Percentiles rank a stretch among this genome's conserved stretches.
phyloP scores from a whole-genome alignment of 2,113 vertebrate species.

The Oceanites oceanicus region DNA sequence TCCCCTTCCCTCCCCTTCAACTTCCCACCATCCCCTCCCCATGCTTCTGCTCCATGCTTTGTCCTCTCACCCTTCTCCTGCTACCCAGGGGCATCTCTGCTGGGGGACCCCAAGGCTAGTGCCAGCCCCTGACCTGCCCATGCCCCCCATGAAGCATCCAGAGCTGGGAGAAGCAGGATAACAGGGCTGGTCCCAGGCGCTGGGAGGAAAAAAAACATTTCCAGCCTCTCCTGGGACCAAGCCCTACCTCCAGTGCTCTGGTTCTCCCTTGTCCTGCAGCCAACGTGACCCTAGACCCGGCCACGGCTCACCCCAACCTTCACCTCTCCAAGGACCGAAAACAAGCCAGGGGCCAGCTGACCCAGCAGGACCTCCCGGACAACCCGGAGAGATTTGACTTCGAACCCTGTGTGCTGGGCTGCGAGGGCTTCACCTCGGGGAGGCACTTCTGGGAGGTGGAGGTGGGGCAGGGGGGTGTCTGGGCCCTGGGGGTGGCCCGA shows the following conservation, averaged over 20 bases:
- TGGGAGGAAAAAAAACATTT: neutral
- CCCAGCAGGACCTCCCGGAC: neutral
- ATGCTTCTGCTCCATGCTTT: neutral
- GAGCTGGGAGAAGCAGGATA: neutral
- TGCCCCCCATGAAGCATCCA: no score
- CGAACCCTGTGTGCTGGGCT: conserved; percentile 71
- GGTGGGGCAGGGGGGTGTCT: conserved; percentile 76
- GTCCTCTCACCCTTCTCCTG: neutral
- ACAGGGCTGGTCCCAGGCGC: neutral
- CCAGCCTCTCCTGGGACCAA: neutral
- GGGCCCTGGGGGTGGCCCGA: conserved; percentile 75
- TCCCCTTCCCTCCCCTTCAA: neutral
- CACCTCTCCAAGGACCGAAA: conserved; percentile 70
- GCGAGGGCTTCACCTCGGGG: conserved; percentile 67
- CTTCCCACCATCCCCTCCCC: no score
- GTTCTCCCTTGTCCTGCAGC: neutral
- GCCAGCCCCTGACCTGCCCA: neutral
- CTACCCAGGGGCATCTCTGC: neutral
- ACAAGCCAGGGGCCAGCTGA: conserved; percentile 53
- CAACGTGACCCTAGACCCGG: conserved; percentile 59
- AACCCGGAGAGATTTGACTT: conserved; percentile 69
- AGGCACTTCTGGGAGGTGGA: conserved; percentile 80
- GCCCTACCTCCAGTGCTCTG: neutral
- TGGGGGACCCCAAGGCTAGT: neutral
- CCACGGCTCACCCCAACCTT: conserved; percentile 74